Evolutionary conservation across 1,140 invertebrate species (phyloP).

Genomic region (Drepana arcuata): DNA sequence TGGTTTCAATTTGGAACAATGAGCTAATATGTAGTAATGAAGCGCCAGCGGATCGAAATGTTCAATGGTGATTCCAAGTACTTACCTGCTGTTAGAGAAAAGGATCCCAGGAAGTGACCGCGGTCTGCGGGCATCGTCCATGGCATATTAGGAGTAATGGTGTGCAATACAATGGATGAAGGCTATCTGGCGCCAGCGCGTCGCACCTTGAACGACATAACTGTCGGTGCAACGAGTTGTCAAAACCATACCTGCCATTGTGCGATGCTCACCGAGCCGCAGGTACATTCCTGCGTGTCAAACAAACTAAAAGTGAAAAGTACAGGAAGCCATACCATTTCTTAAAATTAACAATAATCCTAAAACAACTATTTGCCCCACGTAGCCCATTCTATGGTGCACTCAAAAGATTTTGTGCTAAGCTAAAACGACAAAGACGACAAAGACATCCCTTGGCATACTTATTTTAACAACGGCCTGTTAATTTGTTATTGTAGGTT

Average conservation of each 20-base stretch:
- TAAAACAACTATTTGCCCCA: conserved; percentile 31
- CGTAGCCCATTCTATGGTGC: conserved; percentile 18
- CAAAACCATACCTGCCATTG: conserved; percentile 42
- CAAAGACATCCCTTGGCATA: no score
- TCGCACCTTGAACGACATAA: conserved; percentile 49
- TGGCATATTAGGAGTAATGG: conserved; percentile 18
- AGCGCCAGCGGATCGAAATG: conserved; percentile 27
- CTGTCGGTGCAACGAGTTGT: conserved; percentile 40
- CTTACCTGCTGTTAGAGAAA: conserved; percentile 19
- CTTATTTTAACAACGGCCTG: no score
- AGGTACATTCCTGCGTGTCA: conserved; percentile 34
- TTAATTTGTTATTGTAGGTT: no score
- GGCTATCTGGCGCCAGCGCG: conserved; percentile 50
- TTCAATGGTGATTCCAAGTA: conserved; percentile 17
- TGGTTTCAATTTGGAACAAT: no score
- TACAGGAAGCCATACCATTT: conserved; percentile 48
- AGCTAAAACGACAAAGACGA: not conserved
- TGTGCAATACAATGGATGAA: conserved; percentile 32
- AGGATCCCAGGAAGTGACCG: conserved; percentile 18
- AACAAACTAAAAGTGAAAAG: conserved; percentile 33
- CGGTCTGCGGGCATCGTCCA: conserved; percentile 16
- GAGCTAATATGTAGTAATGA: no score
- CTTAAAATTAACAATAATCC: conserved; percentile 26
- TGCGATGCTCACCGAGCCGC: conserved; percentile 18
- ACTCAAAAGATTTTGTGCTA: conserved; percentile 11